Evolutionary conservation across 2,797 vertebrate species (phyloP).

Genomic region (Notoglanidium macrostoma): DNA sequence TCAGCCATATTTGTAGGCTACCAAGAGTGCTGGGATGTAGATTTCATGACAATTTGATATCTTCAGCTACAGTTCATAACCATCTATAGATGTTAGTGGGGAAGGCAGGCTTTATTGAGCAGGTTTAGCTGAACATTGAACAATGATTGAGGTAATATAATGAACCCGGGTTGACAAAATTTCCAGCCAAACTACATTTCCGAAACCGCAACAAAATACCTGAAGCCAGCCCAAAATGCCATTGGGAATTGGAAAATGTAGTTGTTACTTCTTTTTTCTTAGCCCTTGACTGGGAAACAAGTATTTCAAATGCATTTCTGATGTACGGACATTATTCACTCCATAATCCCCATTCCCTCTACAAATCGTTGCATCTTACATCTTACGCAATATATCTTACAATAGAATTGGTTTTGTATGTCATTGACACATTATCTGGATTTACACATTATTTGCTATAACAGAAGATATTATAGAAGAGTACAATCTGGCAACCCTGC

Average conservation of each 20-base stretch:
- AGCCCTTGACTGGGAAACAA: background rate
- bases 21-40: too few species aligned
- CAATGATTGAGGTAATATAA: background rate
- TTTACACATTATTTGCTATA: background rate
- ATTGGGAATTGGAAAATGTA: background rate
- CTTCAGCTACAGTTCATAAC: background rate
- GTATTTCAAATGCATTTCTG: background rate
- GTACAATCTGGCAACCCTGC: background rate
- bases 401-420: background rate
- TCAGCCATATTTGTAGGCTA: too few species aligned
- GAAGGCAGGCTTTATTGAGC: background rate
- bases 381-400: background rate
- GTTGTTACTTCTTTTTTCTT: background rate
- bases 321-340: background rate
- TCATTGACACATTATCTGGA: background rate
- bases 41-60: too few species aligned
- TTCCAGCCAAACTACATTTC: background rate
- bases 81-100: background rate
- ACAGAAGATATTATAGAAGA: background rate
- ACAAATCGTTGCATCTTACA: background rate
- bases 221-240: background rate
- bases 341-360: background rate
- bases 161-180: background rate
- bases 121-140: background rate
- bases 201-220: background rate